Conservation (phyloP, 2,888 invertebrate genomes). For the Dolichomitus sp. region DNA sequence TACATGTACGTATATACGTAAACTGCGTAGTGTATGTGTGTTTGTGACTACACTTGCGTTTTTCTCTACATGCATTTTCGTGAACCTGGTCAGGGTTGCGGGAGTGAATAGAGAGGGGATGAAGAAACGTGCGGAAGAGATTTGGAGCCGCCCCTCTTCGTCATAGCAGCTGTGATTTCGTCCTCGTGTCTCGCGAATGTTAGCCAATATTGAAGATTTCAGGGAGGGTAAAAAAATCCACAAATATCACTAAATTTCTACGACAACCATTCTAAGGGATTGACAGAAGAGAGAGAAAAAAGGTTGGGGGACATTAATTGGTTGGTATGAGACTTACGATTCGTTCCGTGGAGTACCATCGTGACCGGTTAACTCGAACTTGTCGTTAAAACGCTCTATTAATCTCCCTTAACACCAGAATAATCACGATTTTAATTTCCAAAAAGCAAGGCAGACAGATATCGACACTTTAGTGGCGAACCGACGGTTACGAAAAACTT, state of each 20-base stretch:
- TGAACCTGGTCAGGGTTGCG: slow-evolving; percentile 73
- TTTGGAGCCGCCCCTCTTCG: slow-evolving; percentile 3
- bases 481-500: slow-evolving; percentile 24
- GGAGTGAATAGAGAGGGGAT: neutral
- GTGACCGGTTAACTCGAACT: slow-evolving; percentile 71
- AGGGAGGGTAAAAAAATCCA: neutral
- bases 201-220: slow-evolving; percentile 11
- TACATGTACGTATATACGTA: slow-evolving; percentile 2
- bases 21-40: neutral
- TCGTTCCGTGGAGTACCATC: slow-evolving; percentile 85
- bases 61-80: slow-evolving; percentile 54
- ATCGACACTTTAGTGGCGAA: slow-evolving; percentile 1
- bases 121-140: slow-evolving; percentile 35
- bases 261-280: slow-evolving; percentile 18
- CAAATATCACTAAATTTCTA: neutral
- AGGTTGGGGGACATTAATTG: slow-evolving; percentile 42
- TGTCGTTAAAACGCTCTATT: neutral
- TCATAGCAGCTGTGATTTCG: slow-evolving; percentile 29
- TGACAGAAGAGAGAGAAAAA: neutral
- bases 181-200: slow-evolving; percentile 9
- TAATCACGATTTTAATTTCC: slow-evolving; percentile 29
- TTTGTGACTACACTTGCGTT: slow-evolving; percentile 22
- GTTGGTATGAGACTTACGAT: slow-evolving; percentile 81
- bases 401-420: slow-evolving; percentile 11
- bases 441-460: neutral